Evolutionary conservation across 2,888 invertebrate species (phyloP).

Genomic region (Drosophila prostipennis): DNA sequence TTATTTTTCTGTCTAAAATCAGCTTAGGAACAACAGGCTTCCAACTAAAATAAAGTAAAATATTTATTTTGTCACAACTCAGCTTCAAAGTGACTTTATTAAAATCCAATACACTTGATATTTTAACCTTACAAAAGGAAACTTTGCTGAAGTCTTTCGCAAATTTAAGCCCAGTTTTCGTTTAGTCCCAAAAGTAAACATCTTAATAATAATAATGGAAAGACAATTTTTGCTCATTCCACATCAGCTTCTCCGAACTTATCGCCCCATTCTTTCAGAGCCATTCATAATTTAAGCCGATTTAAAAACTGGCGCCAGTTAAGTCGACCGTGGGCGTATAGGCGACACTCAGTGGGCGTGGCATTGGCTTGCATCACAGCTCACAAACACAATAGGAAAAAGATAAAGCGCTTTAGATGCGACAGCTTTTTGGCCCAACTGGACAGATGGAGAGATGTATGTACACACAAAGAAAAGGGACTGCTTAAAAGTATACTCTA

Average conservation of each 20-base stretch:
- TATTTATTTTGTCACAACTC: not conserved
- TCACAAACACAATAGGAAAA: slow-evolving; percentile 30
- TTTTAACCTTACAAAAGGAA: no score
- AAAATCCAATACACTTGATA: not conserved
- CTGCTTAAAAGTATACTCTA: not conserved
- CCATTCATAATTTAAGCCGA: slow-evolving; percentile 70
- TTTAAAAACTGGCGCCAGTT: slow-evolving; percentile 74
- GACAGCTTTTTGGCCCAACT: slow-evolving; percentile 47
- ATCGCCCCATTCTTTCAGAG: slow-evolving; percentile 14
- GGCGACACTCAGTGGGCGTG: slow-evolving; percentile 43
- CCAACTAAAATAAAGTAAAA: not conserved
- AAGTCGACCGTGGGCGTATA: slow-evolving; percentile 26
- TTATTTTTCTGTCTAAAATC: not conserved
- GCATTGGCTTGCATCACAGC: slow-evolving; percentile 44
- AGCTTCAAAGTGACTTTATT: not conserved
- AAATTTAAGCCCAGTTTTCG: slow-evolving; percentile 38
- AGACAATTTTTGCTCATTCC: slow-evolving; percentile 51
- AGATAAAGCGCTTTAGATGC: slow-evolving; percentile 40
- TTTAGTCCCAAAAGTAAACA: slow-evolving; percentile 62
- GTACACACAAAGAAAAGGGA: not conserved
- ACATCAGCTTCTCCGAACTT: slow-evolving; percentile 25
- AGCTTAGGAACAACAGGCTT: not conserved
- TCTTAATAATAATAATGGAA: slow-evolving; percentile 69
- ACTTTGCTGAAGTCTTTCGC: slow-evolving; percentile 26
- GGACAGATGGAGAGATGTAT: slow-evolving; percentile 25